A percentile compares a stretch with the other conserved stretches of the same genome.
Evolutionary conservation across 2,888 invertebrate genomes (phyloP).

Genomic region (Aphidoletes aphidimyza): DNA sequence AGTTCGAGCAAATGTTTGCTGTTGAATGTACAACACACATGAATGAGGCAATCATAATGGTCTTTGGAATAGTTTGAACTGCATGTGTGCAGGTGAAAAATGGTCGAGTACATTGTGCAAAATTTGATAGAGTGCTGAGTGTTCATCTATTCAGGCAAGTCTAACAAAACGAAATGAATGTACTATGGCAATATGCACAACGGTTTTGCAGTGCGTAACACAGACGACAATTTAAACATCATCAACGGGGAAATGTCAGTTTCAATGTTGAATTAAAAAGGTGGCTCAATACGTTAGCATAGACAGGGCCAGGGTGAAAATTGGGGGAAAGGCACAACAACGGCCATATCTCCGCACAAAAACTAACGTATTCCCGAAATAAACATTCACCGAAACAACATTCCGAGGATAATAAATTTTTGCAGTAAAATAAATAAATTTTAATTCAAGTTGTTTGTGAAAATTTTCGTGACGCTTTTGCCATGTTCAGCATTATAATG

Average conservation of each 20-base stretch:
- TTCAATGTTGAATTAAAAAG: neutral
- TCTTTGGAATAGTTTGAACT: too few species aligned
- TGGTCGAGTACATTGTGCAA: neutral
- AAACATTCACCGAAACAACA: conserved; percentile 17
- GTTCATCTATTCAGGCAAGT: neutral
- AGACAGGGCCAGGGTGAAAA: too few species aligned
- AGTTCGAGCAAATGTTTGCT: neutral
- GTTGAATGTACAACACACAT: too few species aligned
- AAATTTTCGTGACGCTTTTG: neutral
- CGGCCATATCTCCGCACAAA: neutral
- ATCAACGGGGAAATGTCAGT: neutral
- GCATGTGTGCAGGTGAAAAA: conserved; percentile 52
- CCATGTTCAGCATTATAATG: conserved; percentile 37
- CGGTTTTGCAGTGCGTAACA: neutral
- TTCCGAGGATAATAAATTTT: neutral
- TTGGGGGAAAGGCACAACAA: neutral
- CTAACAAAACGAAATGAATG: neutral
- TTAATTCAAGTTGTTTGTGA: conserved; percentile 10
- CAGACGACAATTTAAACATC: neutral
- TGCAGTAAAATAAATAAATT: conserved; percentile 25
- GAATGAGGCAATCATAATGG: conserved; percentile 29
- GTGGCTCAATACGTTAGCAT: neutral
- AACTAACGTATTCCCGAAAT: neutral
- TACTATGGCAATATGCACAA: neutral
- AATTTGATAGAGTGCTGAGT: neutral